Conservation (phyloP, 2,797 vertebrate species). For the Phoebastria nigripes region DNA sequence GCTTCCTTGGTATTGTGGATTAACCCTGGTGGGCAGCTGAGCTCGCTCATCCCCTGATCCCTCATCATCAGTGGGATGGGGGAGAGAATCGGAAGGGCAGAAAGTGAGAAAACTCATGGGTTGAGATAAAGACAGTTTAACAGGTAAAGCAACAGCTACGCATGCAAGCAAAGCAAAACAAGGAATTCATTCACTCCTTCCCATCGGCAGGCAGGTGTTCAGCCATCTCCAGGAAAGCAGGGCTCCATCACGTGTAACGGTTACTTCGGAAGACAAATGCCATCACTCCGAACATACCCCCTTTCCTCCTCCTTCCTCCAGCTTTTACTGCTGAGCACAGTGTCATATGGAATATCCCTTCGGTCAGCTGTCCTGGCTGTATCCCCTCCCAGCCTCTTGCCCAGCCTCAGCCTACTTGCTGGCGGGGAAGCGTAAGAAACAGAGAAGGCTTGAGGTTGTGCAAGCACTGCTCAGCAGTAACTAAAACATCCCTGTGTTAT, state of each 20-base stretch:
- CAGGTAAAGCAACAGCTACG: background rate
- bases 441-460: background rate
- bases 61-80: background rate
- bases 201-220: background rate
- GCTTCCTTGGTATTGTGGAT: background rate
- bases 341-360: background rate
- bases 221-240: background rate
- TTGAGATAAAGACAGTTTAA: background rate
- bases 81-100: background rate
- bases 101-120: background rate
- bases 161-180: background rate
- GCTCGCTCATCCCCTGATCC: background rate
- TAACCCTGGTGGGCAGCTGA: background rate
- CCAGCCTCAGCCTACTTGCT: background rate
- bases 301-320: background rate
- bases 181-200: background rate
- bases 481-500: background rate
- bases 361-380: background rate
- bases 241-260: accelerated
- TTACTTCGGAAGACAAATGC: background rate
- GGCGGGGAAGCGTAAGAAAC: background rate
- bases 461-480: background rate
- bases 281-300: accelerated
- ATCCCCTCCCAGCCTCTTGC: background rate
- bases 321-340: background rate